Evolutionary conservation across 2,888 invertebrate species (phyloP).

Genomic region (Altica lythri): DNA sequence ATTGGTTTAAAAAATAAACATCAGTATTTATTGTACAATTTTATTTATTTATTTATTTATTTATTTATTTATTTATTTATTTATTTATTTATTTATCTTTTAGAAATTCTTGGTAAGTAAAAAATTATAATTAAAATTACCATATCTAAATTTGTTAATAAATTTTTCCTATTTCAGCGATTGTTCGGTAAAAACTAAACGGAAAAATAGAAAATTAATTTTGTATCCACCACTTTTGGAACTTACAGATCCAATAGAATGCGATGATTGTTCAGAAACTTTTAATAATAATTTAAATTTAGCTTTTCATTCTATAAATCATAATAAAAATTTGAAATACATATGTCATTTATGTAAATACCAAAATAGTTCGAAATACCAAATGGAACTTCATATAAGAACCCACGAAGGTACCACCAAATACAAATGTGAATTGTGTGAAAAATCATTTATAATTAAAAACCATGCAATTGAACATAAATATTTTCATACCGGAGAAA

Average conservation of each 20-base stretch:
- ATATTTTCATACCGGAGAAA: conserved; percentile 60
- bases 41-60: too few species aligned
- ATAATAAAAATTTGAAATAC: conserved; percentile 25
- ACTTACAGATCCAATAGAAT: conserved; percentile 21
- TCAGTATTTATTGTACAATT: too few species aligned
- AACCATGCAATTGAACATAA: conserved; percentile 58
- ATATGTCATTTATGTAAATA: conserved; percentile 30
- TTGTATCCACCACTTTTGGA: conserved; percentile 17
- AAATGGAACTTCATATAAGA: conserved; percentile 51
- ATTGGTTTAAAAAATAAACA: too few species aligned
- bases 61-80: too few species aligned
- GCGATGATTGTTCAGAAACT: conserved; percentile 13
- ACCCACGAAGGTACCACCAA: conserved; percentile 56
- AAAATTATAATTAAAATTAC: too few species aligned
- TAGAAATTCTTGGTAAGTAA: too few species aligned
- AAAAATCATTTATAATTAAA: conserved; percentile 56
- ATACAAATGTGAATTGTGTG: conserved; percentile 56
- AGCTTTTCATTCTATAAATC: conserved; percentile 26
- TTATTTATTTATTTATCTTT: too few species aligned
- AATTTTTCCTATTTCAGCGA: too few species aligned
- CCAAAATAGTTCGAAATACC: conserved; percentile 34
- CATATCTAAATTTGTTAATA: too few species aligned
- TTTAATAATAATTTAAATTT: conserved; percentile 25
- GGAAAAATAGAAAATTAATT: neutral
- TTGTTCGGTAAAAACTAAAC: conserved; percentile 10